phyloP scores from a whole-genome alignment of 1,140 invertebrate genomes.

The Trinorchestia longiramus region DNA sequence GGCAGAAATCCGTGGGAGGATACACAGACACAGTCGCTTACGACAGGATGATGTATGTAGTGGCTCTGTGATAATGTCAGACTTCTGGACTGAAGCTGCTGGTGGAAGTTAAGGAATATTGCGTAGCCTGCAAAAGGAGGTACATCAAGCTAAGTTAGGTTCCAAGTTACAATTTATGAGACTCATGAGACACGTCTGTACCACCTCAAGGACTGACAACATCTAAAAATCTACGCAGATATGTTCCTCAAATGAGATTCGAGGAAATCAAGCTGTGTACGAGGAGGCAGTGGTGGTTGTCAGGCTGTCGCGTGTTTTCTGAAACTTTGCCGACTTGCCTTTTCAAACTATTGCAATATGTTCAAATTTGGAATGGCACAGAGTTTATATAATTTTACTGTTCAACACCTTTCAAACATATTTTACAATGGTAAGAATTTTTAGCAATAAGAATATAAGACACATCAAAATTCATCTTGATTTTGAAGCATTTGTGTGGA shows the following conservation, averaged over 20 bases:
- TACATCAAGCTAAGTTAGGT: constrained; percentile 23
- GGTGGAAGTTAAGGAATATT: constrained; percentile 23
- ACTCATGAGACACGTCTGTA: not conserved
- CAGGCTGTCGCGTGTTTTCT: not conserved
- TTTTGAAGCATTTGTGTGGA: too few species aligned
- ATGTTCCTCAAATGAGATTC: not conserved
- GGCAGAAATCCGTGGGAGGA: not conserved
- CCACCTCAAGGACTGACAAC: not conserved
- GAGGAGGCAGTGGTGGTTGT: not conserved
- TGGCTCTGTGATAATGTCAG: not conserved
- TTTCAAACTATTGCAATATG: too few species aligned
- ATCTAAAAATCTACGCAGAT: not conserved
- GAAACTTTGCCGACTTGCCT: not conserved
- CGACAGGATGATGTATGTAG: not conserved
- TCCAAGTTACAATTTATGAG: constrained; percentile 24
- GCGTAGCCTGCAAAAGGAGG: not conserved
- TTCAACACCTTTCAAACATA: too few species aligned
- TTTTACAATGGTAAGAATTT: too few species aligned
- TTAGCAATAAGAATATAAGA: too few species aligned
- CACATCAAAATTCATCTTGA: too few species aligned
- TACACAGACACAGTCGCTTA: not conserved
- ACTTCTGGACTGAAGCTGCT: not conserved
- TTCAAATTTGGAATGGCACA: too few species aligned
- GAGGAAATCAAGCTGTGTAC: not conserved
- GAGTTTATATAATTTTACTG: too few species aligned